Base-by-base conservation (phyloP, 30 jellyfish, hydroid and myxozoan species). In the Clytia hemisphaerica region DNA sequence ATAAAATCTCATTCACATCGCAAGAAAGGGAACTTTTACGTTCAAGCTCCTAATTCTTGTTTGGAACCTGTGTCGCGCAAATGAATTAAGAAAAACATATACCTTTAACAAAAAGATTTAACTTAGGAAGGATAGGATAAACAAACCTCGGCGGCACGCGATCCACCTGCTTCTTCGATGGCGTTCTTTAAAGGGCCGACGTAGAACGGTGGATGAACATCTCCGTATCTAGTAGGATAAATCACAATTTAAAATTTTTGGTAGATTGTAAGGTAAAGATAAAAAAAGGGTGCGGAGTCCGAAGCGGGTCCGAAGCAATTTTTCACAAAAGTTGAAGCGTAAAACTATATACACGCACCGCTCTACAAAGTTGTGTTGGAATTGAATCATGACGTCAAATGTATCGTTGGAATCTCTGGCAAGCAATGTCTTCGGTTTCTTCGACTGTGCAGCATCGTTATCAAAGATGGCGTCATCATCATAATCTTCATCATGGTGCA, bases 141-240 rank as follows among this genome's bases (percentile, higher is more conserved):
- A 42, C n/a, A 12, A 42, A 59, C 92, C 79, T 67, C 92, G 27
- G 29, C 19, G 10, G 50, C 87, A 47, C 70, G 32, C 19, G 46
- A 22, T 27, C 92, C 92, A 19, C 63, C 58, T 2, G 92, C 92
- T 78, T 78, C 92, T 2, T 53, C 83, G 18, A 78, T 67, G 16
- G 92, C 92, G 33, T 78, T 89, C 24, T 38, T 57, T 24, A 78
- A 38, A 1, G 92, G 72, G 16, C 92, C 92, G 28, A 78, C 36
- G 67, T 27, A 78, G 57, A 78, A 78, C 12, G 72, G 53, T 28
- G 92, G 92, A 38, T 78, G 92, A 22, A 32, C 24, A 10, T 78
- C 92, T 21, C 89, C 87, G 38, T 78, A 78, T 42, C 92, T 78
- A 69, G 25, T 45, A 16, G 46, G 18, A 46, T 4, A 35, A 28